These are phyloP conservation scores for Oxyruncus cristatus DNA, from an alignment of 2,113 vertebrate genomes.

Conservation along the genomic window DNA sequence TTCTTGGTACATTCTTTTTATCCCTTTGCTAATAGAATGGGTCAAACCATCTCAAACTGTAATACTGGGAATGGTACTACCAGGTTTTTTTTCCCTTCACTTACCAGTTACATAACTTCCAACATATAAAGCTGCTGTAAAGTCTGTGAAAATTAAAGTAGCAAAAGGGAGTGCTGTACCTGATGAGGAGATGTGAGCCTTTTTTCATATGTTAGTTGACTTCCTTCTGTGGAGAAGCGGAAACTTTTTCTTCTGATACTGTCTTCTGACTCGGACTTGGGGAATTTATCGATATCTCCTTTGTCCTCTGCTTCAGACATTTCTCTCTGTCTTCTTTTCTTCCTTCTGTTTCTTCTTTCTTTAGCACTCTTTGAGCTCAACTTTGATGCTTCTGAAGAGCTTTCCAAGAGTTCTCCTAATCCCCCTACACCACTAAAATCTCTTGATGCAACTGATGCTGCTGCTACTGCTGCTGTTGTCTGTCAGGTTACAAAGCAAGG, in stretches of 20 bases:
- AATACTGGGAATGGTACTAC: not conserved
- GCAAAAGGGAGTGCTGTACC: conserved; percentile 71
- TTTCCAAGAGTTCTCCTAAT: conserved; percentile 82
- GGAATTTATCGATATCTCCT: conserved; percentile 74
- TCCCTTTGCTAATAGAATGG: not conserved
- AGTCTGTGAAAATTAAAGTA: not conserved
- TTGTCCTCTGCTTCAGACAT: conserved; percentile 76
- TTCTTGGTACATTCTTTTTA: not conserved
- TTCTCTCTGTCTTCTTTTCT: conserved; percentile 85
- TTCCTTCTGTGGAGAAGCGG: conserved; percentile 82
- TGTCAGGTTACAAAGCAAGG: conserved; percentile 53
- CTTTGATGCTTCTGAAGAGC: conserved; percentile 90
- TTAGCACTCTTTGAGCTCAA: conserved; percentile 97
- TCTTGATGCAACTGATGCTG: conserved; percentile 78
- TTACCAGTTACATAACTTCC: not conserved
- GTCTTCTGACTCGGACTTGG: conserved; percentile 86
- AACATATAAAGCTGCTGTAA: not conserved
- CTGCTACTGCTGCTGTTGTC: conserved; percentile 80
- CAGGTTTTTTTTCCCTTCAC: not conserved
- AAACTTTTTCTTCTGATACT: conserved; percentile 82
- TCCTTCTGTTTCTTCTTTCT: conserved; percentile 90
- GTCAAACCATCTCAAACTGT: not conserved
- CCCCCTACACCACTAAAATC: conserved; percentile 78
- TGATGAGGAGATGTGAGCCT: conserved; percentile 86
- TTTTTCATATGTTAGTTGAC: conserved; percentile 84